Evolutionary conservation across 2,888 invertebrate genomes (phyloP).

Genomic region (Phanerotoma sp.): DNA sequence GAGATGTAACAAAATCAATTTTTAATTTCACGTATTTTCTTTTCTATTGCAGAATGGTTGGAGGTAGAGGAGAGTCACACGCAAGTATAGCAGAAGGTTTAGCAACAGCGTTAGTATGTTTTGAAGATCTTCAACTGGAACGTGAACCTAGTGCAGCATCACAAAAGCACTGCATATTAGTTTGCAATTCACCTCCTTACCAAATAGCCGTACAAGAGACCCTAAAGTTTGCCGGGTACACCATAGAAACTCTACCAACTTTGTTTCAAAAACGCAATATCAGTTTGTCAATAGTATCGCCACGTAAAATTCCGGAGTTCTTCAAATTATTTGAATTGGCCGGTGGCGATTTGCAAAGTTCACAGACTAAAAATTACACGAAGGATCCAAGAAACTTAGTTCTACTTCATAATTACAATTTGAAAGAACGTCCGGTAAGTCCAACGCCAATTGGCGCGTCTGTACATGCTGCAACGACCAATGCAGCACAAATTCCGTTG

Average conservation of each 20-base stretch:
- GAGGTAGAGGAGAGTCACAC: slow-evolving; percentile 86
- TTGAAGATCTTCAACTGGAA: slow-evolving; percentile 76
- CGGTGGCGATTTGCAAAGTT: slow-evolving; percentile 78
- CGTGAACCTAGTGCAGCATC: slow-evolving; percentile 61
- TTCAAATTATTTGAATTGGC: slow-evolving; percentile 88
- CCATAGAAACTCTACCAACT: slow-evolving; percentile 81
- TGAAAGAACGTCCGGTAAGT: slow-evolving; percentile 71
- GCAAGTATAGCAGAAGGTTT: slow-evolving; percentile 90
- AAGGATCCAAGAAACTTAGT: slow-evolving; percentile 84
- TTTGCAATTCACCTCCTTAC: slow-evolving; percentile 92
- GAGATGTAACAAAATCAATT: not conserved
- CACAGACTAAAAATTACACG: slow-evolving; percentile 86
- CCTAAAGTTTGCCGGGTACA: slow-evolving; percentile 71
- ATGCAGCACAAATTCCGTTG: slow-evolving; percentile 57
- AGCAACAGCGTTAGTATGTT: slow-evolving; percentile 81
- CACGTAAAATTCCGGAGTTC: slow-evolving; percentile 82
- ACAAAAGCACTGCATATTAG: slow-evolving; percentile 75
- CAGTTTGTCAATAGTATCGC: slow-evolving; percentile 84
- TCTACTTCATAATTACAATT: slow-evolving; percentile 57
- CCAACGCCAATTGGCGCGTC: slow-evolving; percentile 62
- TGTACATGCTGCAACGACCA: slow-evolving; percentile 45
- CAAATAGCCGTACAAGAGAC: slow-evolving; percentile 80
- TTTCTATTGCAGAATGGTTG: slow-evolving; percentile 67
- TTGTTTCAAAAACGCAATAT: slow-evolving; percentile 80
- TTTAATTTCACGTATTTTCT: slow-evolving; percentile 6